Conservation (phyloP, 2,888 invertebrate species). For the Willowsia nigromaculata region DNA sequence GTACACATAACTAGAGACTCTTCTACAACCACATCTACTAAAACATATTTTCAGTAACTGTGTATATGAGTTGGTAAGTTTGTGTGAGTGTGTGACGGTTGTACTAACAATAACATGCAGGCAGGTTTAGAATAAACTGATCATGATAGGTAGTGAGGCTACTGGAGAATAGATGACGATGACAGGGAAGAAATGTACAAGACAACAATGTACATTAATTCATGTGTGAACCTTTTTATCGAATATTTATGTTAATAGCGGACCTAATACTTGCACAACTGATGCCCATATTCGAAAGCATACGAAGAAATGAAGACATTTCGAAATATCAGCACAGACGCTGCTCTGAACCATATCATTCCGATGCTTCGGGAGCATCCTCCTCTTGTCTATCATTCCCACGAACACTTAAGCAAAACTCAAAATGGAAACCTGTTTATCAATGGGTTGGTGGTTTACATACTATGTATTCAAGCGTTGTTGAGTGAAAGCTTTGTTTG, state of each 20-base stretch:
- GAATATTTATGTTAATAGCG: conserved; percentile 84
- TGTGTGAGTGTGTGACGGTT: conserved; percentile 9
- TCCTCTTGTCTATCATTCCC: conserved; percentile 68
- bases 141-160: not conserved
- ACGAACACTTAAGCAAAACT: conserved; percentile 71
- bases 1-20: not conserved
- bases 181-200: not conserved
- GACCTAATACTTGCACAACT: conserved; percentile 97
- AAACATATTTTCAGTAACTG: not conserved
- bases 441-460: conserved; percentile 84
- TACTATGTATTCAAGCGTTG: conserved; percentile 78
- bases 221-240: no score
- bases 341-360: conserved; percentile 67
- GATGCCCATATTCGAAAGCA: conserved; percentile 97
- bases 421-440: conserved; percentile 83
- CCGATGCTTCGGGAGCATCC: conserved; percentile 68
- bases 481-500: conserved; percentile 30
- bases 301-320: conserved; percentile 91
- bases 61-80: not conserved
- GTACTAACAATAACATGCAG: not conserved
- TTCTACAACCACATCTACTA: not conserved
- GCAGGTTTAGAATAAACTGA: not conserved
- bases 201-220: not conserved
- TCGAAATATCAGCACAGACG: conserved; percentile 66
- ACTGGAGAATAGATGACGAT: not conserved